Conservation (phyloP, 2,113 vertebrate genomes). For the Hypanus sabinus region DNA sequence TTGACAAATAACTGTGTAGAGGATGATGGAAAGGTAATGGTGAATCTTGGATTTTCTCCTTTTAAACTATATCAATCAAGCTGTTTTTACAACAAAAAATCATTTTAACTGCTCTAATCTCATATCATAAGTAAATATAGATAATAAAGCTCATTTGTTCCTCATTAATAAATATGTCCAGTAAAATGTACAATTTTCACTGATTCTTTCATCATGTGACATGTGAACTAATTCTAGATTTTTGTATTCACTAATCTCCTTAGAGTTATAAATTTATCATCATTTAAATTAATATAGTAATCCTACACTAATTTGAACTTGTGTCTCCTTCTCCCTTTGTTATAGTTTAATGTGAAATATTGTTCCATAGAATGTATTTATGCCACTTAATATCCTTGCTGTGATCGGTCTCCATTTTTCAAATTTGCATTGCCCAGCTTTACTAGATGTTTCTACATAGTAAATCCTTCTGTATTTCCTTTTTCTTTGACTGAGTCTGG, state of each 20-base stretch:
- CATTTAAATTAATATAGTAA: neutral
- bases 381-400: neutral
- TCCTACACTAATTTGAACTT: neutral
- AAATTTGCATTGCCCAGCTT: neutral
- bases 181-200: neutral
- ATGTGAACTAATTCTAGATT: neutral
- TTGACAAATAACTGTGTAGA: neutral
- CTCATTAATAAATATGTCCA: no score
- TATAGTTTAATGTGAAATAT: neutral
- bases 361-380: neutral
- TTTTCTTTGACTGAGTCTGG: neutral
- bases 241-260: neutral
- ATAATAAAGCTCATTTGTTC: neutral
- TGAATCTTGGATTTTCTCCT: neutral
- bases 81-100: neutral
- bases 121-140: neutral
- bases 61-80: neutral
- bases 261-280: neutral
- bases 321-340: neutral
- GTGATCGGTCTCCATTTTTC: neutral
- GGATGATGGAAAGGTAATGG: neutral
- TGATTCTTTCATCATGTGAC: neutral
- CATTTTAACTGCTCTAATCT: neutral
- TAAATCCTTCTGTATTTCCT: neutral
- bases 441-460: neutral